Evolutionary conservation across 1,140 invertebrate genomes (phyloP).

Genomic region (Heterodera carotae): DNA sequence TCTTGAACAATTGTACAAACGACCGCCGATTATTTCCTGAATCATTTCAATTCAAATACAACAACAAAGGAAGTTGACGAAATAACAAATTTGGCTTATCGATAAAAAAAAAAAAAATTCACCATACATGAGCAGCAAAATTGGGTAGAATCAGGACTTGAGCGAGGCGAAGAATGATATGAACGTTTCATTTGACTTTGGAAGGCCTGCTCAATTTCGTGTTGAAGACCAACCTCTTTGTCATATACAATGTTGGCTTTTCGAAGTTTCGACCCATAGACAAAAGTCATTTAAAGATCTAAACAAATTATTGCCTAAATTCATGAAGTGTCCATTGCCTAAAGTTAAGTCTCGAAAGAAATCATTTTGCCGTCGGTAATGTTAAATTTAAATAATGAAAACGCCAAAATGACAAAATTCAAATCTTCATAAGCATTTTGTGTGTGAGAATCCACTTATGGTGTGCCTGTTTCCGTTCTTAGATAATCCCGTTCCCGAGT

Average conservation of each 20-base stretch:
- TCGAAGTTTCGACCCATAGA: constrained; percentile 33
- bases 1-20: constrained; percentile 20
- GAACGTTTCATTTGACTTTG: constrained; percentile 30
- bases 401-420: too few species aligned
- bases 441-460: too few species aligned
- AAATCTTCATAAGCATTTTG: too few species aligned
- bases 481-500: too few species aligned
- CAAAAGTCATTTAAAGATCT: constrained; percentile 25
- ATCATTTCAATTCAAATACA: background rate
- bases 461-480: too few species aligned
- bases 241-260: constrained; percentile 38
- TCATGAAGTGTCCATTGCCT: too few species aligned
- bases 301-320: too few species aligned
- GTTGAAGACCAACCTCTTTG: constrained; percentile 27
- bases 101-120: background rate
- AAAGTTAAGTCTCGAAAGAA: too few species aligned
- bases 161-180: constrained; percentile 15
- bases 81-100: too few species aligned
- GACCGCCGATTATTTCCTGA: constrained; percentile 26
- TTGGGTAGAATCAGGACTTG: constrained; percentile 20
- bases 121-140: constrained; percentile 30
- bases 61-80: too few species aligned
- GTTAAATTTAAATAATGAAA: too few species aligned
- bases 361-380: too few species aligned
- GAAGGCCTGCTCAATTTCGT: constrained; percentile 30